Evolutionary conservation across 2,797 vertebrate genomes (phyloP).

Genomic region (Gymnodraco acuticeps): DNA sequence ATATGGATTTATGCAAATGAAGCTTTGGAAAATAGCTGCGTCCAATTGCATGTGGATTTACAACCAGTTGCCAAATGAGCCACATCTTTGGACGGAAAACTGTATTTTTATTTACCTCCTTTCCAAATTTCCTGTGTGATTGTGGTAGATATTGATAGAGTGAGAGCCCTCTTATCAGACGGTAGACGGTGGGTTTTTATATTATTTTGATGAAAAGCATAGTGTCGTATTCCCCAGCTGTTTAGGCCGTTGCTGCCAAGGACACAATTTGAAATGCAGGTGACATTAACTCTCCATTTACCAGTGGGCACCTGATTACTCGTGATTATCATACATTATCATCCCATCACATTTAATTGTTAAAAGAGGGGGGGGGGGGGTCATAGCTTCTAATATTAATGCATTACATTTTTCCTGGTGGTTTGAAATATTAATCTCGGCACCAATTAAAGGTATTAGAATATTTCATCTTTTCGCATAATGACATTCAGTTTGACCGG

Average conservation of each 20-base stretch:
- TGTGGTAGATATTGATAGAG: constrained; percentile 74
- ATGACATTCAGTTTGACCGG: constrained; percentile 40
- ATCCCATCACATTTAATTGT: constrained; percentile 97
- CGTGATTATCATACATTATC: constrained; percentile 98
- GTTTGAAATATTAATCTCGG: constrained; percentile 83
- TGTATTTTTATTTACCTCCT: constrained; percentile 62
- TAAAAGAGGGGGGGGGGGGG: constrained; percentile 77
- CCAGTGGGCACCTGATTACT: constrained; percentile 93
- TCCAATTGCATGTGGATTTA: constrained; percentile 86
- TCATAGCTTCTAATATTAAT: constrained; percentile 82
- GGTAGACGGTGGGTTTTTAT: constrained; percentile 66
- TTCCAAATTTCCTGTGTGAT: constrained; percentile 75
- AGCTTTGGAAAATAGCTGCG: constrained; percentile 85
- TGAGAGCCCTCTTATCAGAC: constrained; percentile 76
- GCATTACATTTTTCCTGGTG: constrained; percentile 72
- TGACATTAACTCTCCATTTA: constrained; percentile 91
- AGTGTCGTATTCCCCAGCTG: constrained; percentile 85
- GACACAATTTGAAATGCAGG: constrained; percentile 94
- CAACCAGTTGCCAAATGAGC: constrained; percentile 79
- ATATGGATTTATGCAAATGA: constrained; percentile 91
- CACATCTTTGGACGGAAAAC: constrained; percentile 26
- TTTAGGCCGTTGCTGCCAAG: constrained; percentile 85
- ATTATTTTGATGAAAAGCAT: constrained; percentile 65
- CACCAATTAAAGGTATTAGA: constrained; percentile 71
- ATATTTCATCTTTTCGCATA: constrained; percentile 60